Conservation (phyloP, 2,113 vertebrate genomes). For the Lepisosteus oculatus region DNA sequence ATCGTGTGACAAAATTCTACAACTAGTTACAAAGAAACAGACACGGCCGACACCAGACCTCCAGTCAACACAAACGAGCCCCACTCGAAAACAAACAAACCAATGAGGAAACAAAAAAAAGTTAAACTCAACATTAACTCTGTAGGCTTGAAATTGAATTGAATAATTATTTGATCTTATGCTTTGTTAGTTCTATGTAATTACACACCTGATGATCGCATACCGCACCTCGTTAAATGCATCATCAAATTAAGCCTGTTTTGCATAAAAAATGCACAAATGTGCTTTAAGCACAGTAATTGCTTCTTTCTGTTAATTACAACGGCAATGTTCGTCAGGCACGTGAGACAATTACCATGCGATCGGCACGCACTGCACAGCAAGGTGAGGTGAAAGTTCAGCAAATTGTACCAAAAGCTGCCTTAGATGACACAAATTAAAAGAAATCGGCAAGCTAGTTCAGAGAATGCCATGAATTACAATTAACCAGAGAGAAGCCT, state of each 20-base stretch:
- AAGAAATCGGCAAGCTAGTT: no score
- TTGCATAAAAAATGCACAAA: conserved; percentile 30
- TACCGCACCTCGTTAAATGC: conserved; percentile 33
- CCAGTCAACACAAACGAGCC: no score
- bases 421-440: no score
- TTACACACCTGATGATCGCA: conserved; percentile 42
- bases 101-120: no score
- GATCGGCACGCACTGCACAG: conserved; percentile 5
- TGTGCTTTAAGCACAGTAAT: conserved; percentile 31
- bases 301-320: conserved; percentile 35
- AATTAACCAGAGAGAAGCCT: no score
- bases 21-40: no score
- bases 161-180: conserved; percentile 18
- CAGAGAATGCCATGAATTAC: no score
- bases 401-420: no score
- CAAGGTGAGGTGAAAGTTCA: not conserved
- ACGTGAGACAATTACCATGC: conserved; percentile 25
- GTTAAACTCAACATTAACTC: not conserved
- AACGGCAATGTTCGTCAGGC: conserved; percentile 8
- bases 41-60: no score
- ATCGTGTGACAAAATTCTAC: no score
- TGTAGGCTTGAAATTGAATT: not conserved
- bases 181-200: conserved; percentile 39
- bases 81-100: no score
- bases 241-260: conserved; percentile 37